Evolutionary conservation across 2,888 invertebrate genomes (phyloP).

Genomic region (Acleris holmiana): DNA sequence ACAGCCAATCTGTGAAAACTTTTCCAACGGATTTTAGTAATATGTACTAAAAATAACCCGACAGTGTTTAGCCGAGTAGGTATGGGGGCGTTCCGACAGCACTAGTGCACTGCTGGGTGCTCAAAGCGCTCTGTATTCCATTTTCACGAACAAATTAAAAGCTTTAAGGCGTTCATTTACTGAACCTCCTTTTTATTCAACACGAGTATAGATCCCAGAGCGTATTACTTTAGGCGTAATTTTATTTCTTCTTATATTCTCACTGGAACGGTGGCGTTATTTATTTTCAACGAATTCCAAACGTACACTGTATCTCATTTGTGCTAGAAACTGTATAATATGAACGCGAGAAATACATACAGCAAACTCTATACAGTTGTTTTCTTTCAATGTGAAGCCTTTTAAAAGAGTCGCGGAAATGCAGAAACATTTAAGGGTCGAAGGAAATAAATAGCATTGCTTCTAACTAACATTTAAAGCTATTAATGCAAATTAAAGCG

Average conservation of each 20-base stretch:
- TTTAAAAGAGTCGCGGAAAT: neutral
- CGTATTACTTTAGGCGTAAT: conserved; percentile 8
- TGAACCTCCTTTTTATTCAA: conserved; percentile 22
- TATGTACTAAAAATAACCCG: neutral
- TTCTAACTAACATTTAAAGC: conserved; percentile 22
- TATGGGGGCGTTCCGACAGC: neutral
- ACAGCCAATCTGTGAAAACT: neutral
- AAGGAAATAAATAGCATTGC: conserved; percentile 28
- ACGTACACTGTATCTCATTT: neutral
- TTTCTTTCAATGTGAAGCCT: neutral
- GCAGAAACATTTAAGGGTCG: conserved; percentile 3
- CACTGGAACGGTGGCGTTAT: conserved; percentile 8
- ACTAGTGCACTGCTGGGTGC: neutral
- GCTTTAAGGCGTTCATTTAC: conserved; percentile 33
- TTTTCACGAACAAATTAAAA: conserved; percentile 29
- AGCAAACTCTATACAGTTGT: neutral
- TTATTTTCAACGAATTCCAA: conserved; percentile 11
- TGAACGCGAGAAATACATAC: neutral
- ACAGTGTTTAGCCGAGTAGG: neutral
- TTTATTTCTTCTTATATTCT: conserved; percentile 25
- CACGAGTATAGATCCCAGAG: conserved; percentile 22
- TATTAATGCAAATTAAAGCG: conserved; percentile 37
- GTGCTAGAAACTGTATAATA: conserved; percentile 3
- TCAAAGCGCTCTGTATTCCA: conserved; percentile 22
- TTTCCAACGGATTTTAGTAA: neutral